A percentile compares a stretch with the other conserved stretches of the same genome.
Evolutionary conservation across 1,140 invertebrate genomes (phyloP).

Genomic region (Delia radicum): DNA sequence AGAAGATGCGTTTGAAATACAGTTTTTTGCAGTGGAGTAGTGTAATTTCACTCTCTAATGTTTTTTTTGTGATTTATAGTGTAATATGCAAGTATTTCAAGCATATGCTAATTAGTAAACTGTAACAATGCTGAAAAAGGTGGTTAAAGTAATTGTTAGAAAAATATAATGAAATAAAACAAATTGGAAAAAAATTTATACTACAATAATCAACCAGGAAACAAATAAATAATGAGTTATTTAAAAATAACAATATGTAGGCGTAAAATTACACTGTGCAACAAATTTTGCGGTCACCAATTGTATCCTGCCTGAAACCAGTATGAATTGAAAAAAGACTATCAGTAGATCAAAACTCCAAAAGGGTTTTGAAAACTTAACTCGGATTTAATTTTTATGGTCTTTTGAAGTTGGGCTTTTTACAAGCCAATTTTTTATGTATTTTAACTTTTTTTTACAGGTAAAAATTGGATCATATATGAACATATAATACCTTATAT

Average conservation of each 20-base stretch:
- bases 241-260: neutral
- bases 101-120: neutral
- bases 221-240: neutral
- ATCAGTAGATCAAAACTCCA: too few species aligned
- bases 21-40: too few species aligned
- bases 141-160: neutral
- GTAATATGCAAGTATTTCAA: neutral
- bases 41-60: neutral
- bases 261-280: neutral
- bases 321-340: too few species aligned
- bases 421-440: too few species aligned
- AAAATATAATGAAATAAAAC: neutral
- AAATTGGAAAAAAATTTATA: neutral
- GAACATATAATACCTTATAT: too few species aligned
- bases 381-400: too few species aligned
- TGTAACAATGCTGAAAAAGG: neutral
- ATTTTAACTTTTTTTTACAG: too few species aligned
- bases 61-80: neutral
- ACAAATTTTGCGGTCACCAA: too few species aligned
- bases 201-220: neutral
- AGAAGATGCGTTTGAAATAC: neutral
- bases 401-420: too few species aligned
- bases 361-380: too few species aligned
- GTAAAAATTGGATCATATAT: too few species aligned
- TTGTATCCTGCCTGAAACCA: too few species aligned